Conservation (phyloP, 2,888 invertebrate genomes). For the Nephrotoma flavescens region DNA sequence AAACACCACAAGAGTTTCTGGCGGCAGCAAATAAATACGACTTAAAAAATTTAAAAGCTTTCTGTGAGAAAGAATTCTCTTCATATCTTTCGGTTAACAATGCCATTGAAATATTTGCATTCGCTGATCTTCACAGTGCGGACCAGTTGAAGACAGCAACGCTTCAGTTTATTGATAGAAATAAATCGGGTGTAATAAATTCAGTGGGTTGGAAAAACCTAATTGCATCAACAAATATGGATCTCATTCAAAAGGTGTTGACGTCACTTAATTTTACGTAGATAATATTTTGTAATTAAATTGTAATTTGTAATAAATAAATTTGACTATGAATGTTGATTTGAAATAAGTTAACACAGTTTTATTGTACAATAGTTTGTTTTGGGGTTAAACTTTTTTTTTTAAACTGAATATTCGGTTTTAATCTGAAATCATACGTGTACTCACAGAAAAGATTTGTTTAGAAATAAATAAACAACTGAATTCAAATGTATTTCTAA, state of each 20-base stretch:
- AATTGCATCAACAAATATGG: conserved; percentile 93
- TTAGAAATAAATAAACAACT: too few species aligned
- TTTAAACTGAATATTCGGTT: too few species aligned
- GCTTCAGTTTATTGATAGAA: conserved; percentile 97
- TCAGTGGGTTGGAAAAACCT: conserved; percentile 96
- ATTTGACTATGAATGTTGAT: too few species aligned
- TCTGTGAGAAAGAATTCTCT: conserved; percentile 96
- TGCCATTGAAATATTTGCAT: conserved; percentile 89
- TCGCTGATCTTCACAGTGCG: conserved; percentile 95
- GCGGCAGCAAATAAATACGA: conserved; percentile 99
- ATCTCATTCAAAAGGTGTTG: conserved; percentile 48
- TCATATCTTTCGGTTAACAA: conserved; percentile 90
- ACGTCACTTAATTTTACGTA: too few species aligned
- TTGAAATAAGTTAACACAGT: too few species aligned
- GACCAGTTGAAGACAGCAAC: conserved; percentile 98
- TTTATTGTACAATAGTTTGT: too few species aligned
- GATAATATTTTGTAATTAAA: too few species aligned
- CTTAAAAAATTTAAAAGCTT: conserved; percentile 94
- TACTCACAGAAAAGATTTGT: too few species aligned
- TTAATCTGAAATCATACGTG: too few species aligned
- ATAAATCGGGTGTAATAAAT: conserved; percentile 98
- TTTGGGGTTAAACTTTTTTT: too few species aligned
- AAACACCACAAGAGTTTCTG: conserved; percentile 95
- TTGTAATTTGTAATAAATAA: too few species aligned
- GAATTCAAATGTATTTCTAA: too few species aligned